phyloP scores from a whole-genome alignment of 2,797 vertebrate species.

The Eulemur albifrons region DNA sequence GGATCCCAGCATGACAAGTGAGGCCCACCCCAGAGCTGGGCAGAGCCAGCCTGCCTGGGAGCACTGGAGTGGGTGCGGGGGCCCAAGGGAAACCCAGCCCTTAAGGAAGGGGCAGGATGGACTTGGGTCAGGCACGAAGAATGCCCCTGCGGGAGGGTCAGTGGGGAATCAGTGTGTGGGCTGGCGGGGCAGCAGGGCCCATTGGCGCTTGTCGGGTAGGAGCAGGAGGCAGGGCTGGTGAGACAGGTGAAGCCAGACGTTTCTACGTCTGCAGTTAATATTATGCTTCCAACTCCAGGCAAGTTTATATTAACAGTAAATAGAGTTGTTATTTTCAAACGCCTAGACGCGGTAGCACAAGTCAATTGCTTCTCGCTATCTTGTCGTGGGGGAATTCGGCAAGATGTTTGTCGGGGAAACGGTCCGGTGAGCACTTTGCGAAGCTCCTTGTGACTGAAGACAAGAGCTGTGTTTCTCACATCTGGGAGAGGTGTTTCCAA shows the following conservation, averaged over 20 bases:
- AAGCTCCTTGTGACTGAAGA: fast-evolving
- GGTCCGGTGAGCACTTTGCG: not conserved
- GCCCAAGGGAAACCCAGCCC: fast-evolving
- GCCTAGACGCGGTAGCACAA: fast-evolving
- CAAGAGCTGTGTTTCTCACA: fast-evolving
- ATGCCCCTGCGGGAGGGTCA: fast-evolving
- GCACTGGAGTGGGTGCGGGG: not conserved
- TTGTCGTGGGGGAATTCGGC: not conserved
- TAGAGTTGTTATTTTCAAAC: not conserved
- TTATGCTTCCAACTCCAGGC: no score
- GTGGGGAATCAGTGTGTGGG: not conserved
- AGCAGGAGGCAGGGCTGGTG: not conserved
- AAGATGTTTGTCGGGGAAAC: fast-evolving
- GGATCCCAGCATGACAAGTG: not conserved
- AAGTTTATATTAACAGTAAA: fast-evolving
- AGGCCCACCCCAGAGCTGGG: not conserved
- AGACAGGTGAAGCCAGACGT: fast-evolving
- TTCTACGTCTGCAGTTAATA: fast-evolving
- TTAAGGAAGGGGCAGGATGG: no score
- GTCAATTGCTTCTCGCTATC: fast-evolving
- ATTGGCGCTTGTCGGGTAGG: not conserved
- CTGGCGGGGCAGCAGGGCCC: not conserved
- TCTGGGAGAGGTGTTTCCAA: not conserved
- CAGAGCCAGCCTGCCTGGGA: not conserved
- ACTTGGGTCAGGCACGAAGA: fast-evolving